A percentile compares a stretch with the other conserved stretches of the same genome.
Evolutionary conservation across 2,888 invertebrate species (phyloP).

Genomic region (Sthenelais limicola): DNA sequence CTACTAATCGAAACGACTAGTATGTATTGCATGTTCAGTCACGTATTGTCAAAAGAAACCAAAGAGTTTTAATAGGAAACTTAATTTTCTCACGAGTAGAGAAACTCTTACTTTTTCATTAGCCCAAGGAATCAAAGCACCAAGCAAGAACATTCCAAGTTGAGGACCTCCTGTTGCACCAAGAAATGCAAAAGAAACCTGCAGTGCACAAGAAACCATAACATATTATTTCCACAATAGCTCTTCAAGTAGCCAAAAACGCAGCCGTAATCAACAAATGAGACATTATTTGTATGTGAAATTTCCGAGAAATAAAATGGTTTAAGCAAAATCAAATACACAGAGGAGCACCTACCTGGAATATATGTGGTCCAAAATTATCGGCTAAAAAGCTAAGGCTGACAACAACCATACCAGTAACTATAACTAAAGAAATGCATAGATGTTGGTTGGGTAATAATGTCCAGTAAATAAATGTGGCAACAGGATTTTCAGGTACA

Average conservation of each 20-base stretch:
- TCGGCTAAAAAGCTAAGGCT: conserved; percentile 88
- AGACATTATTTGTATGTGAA: too few species aligned
- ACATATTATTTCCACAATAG: too few species aligned
- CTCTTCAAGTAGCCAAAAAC: too few species aligned
- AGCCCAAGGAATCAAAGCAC: conserved; percentile 75
- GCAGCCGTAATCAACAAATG: too few species aligned
- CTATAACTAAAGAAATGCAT: conserved; percentile 76
- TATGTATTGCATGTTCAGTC: too few species aligned
- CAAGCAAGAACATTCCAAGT: conserved; percentile 67
- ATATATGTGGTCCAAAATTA: conserved; percentile 81
- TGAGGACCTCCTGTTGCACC: conserved; percentile 68
- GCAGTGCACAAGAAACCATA: conserved; percentile 73
- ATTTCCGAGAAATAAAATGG: too few species aligned
- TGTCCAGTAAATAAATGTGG: too few species aligned
- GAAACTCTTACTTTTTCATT: conserved; percentile 60
- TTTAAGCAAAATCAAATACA: too few species aligned
- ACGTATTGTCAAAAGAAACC: background rate
- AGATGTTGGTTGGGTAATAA: too few species aligned
- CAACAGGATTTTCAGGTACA: too few species aligned
- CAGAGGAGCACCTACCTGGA: conserved; percentile 16
- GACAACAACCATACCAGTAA: conserved; percentile 81
- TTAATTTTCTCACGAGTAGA: background rate
- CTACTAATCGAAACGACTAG: too few species aligned
- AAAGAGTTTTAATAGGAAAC: background rate
- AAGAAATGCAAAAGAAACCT: conserved; percentile 75